Conservation (phyloP, 2,888 invertebrate genomes). For the Aporophyla lueneburgensis region DNA sequence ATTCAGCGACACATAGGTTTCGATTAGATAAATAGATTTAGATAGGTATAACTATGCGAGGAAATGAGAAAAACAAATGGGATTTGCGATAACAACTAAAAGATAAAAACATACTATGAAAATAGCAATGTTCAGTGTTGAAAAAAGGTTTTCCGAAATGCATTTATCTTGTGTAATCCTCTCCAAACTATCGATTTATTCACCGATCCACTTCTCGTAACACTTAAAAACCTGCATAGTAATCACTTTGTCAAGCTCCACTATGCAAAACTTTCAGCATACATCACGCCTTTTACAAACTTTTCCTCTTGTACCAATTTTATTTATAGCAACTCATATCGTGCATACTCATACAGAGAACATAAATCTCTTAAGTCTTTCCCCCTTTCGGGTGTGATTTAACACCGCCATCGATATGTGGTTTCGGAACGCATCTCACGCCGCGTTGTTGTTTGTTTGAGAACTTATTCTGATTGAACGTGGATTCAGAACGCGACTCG, state of each 20-base stretch:
- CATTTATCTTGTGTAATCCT: background rate
- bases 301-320: constrained; percentile 40
- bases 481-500: constrained; percentile 21
- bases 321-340: constrained; percentile 32
- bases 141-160: background rate
- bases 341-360: constrained; percentile 44
- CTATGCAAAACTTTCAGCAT: constrained; percentile 32
- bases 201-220: background rate
- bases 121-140: background rate
- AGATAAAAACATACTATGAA: constrained; percentile 14
- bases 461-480: constrained; percentile 59
- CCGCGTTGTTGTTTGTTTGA: constrained; percentile 31
- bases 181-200: constrained; percentile 9
- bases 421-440: constrained; percentile 47
- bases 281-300: constrained; percentile 44
- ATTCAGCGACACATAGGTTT: constrained; percentile 20
- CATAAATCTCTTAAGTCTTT: constrained; percentile 64
- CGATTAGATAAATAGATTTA: constrained; percentile 39
- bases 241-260: constrained; percentile 23
- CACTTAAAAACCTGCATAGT: constrained; percentile 19
- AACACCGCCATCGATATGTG: constrained; percentile 52
- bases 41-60: constrained; percentile 22
- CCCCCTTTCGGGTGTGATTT: constrained; percentile 62
- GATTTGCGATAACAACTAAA: constrained; percentile 11
- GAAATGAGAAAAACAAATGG: constrained; percentile 31